Evolutionary conservation across 2,113 vertebrate genomes (phyloP).

Genomic region (Passerina amoena): DNA sequence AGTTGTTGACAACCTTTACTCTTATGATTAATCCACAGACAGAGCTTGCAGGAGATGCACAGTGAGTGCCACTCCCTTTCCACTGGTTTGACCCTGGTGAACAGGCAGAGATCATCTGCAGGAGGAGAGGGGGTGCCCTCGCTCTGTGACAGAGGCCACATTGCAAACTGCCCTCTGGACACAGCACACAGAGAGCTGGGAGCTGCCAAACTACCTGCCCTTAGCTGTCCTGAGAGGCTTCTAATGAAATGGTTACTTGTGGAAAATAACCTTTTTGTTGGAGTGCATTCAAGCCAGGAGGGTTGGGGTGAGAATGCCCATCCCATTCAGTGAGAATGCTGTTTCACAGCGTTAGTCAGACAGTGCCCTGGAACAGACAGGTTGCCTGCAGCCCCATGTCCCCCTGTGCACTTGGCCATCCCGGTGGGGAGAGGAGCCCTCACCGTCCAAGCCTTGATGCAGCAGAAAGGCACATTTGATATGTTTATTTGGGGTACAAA

Average conservation of each 20-base stretch:
- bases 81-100: background rate
- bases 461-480: background rate
- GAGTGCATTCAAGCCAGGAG: background rate
- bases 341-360: rapidly evolving
- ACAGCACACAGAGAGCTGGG: rapidly evolving
- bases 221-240: background rate
- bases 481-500: slow-evolving; percentile 15
- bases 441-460: background rate
- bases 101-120: background rate
- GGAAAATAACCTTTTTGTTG: background rate
- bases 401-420: rapidly evolving
- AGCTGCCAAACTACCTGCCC: background rate
- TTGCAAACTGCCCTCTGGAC: background rate
- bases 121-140: background rate
- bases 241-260: background rate
- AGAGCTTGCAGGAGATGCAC: background rate
- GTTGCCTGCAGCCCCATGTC: background rate
- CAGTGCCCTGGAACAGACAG: background rate
- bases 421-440: background rate
- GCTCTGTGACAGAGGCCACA: background rate
- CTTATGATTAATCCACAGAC: background rate
- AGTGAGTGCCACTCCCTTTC: background rate
- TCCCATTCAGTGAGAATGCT: background rate
- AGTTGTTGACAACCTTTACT: background rate
- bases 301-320: background rate